Evolutionary conservation across 1,140 invertebrate genomes (phyloP), one percentile per base, ranked within the genome.

Genomic region (Tetramorium parvispinum): DNA sequence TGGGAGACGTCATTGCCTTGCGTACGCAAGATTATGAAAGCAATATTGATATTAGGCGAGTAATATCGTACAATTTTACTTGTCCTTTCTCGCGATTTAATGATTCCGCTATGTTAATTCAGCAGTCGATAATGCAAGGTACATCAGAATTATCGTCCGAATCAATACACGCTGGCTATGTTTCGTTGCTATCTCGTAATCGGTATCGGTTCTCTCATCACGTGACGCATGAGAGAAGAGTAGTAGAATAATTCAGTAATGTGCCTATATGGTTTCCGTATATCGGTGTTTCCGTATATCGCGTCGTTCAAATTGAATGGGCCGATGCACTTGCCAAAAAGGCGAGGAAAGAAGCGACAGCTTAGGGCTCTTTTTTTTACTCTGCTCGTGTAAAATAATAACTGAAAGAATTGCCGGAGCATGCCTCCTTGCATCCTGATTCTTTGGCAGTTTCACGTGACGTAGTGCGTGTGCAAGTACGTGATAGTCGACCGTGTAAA

Each of bases 61-160:
- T 43, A 7, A 40, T 75, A 75, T 85, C 55, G 27, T 51, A 78
- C 16, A 7, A 37, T 11, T 89, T 89, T 81, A 89, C 88, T 71
- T 89, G 65, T 16, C 7, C 18, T 55, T 57, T 4, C 16, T 11
- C 49, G 24, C 43, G 59, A 85, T 89, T 87, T 79, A 61, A 85
- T 85, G 78, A 85, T 32, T 3, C 32, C 53, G 63, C 21, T 57
- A 51, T n/a, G 57, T 32, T 89, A 90, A 90, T 87, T 89, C 63
- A 10, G 87, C 77, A 82, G 61, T 85, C 76, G 79, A 89, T 90
- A 90, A 90, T 63, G 65, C 37, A 85, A 57, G 32, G 27, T 76
- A 79, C 51, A 83, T 61, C 24, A 70, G 37, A 85, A 87, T 87
- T 90, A 90, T 90, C 75, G 10, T 43, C 24, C 53, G 32, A 81